Conservation (phyloP, 2,888 invertebrate genomes). For the Eilema griseolum region DNA sequence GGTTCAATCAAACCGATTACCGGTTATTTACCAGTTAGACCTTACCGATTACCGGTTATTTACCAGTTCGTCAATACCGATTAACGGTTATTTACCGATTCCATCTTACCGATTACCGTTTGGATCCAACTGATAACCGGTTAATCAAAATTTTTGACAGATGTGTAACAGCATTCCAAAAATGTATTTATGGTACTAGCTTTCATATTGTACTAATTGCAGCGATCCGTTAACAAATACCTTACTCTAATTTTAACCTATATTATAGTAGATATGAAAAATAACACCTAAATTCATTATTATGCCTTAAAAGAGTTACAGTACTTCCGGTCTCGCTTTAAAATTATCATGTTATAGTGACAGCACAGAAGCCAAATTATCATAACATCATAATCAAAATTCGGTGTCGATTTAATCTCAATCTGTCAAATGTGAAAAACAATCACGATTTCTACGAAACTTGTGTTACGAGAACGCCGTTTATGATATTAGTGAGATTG, state of each 20-base stretch:
- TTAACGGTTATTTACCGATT: background rate
- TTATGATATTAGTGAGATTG: too few species aligned
- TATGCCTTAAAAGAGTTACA: slow-evolving; percentile 22
- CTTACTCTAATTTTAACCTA: slow-evolving; percentile 23
- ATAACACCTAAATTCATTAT: slow-evolving; percentile 49
- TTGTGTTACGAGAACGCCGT: too few species aligned
- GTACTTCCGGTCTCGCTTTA: slow-evolving; percentile 10
- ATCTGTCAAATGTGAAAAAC: too few species aligned
- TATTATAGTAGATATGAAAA: slow-evolving; percentile 44
- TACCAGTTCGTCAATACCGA: background rate
- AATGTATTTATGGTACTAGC: background rate
- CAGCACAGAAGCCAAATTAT: background rate
- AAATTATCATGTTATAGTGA: background rate
- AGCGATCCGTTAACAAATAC: slow-evolving; percentile 3
- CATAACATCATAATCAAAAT: too few species aligned
- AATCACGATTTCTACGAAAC: too few species aligned
- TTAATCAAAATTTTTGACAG: background rate
- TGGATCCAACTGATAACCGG: background rate
- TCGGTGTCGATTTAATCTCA: background rate
- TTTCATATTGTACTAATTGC: slow-evolving; percentile 10
- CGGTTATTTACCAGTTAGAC: too few species aligned
- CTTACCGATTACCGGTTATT: background rate
- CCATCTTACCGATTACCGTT: too few species aligned
- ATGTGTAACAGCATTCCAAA: background rate
- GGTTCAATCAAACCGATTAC: too few species aligned